A percentile compares a stretch with the other conserved stretches of the same genome.
Evolutionary conservation across 2,888 invertebrate species (phyloP).

Genomic region (Drosophila putrida): DNA sequence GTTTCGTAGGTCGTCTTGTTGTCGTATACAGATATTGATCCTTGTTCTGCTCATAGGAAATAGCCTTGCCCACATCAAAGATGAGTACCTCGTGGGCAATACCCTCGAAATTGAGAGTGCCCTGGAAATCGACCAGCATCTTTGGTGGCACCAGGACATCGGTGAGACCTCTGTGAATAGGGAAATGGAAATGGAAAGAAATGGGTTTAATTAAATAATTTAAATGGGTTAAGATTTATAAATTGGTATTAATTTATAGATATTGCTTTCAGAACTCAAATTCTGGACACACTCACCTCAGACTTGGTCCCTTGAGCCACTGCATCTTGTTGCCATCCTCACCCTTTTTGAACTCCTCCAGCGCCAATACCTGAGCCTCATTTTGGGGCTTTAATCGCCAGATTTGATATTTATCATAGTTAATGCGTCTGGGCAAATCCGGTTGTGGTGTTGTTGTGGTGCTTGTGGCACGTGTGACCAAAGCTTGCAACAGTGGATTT

Average conservation of each 20-base stretch:
- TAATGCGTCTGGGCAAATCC: conserved; percentile 66
- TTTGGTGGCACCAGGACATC: conserved; percentile 91
- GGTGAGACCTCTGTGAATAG: conserved; percentile 86
- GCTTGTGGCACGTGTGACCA: conserved; percentile 63
- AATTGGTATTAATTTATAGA: too few species aligned
- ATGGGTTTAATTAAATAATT: neutral
- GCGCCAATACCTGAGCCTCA: conserved; percentile 84
- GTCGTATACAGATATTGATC: conserved; percentile 84
- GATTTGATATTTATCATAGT: conserved; percentile 86
- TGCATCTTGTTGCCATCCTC: conserved; percentile 86
- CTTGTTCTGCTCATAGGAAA: conserved; percentile 89
- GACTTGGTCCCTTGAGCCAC: conserved; percentile 88
- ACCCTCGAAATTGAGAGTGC: conserved; percentile 87
- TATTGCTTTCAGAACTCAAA: too few species aligned
- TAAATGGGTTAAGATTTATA: too few species aligned
- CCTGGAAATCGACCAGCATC: conserved; percentile 85
- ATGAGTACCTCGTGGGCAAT: conserved; percentile 89
- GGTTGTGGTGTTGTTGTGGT: conserved; percentile 60
- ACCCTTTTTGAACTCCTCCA: conserved; percentile 85
- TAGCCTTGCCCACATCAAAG: conserved; percentile 91
- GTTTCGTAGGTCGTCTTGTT: conserved; percentile 42
- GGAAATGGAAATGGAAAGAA: neutral
- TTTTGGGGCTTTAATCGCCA: conserved; percentile 86
- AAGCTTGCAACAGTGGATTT: conserved; percentile 74
- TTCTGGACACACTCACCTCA: conserved; percentile 77